These are phyloP conservation scores for Orbicella faveolata DNA, from an alignment of 64 coral and sea anemone genomes.

Conservation along the genomic window DNA sequence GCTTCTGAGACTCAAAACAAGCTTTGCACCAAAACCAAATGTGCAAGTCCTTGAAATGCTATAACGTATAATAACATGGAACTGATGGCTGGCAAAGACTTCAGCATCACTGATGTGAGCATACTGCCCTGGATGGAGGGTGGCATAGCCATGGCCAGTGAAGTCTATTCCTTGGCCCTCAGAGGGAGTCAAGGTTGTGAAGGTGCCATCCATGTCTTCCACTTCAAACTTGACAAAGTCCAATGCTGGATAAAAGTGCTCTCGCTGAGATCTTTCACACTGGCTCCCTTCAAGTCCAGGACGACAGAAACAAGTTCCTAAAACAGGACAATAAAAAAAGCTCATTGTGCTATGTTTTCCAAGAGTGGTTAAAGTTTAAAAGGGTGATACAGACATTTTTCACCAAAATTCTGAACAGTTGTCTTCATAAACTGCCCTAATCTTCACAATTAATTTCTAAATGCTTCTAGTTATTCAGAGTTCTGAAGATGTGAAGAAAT, in stretches of 20 bases:
- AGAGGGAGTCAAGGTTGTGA: constrained; percentile 16
- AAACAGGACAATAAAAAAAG: neutral
- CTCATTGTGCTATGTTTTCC: too few species aligned
- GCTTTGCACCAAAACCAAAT: neutral
- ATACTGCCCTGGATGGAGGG: neutral
- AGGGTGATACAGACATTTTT: too few species aligned
- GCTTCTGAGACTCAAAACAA: neutral
- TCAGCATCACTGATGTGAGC: constrained; percentile 32
- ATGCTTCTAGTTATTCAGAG: too few species aligned
- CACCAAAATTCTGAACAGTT: too few species aligned
- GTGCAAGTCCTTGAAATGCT: constrained; percentile 4
- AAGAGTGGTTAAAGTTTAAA: too few species aligned
- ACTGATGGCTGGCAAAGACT: constrained; percentile 33
- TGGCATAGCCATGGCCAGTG: constrained; percentile 65
- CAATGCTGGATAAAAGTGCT: constrained; percentile 70
- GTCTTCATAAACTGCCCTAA: too few species aligned
- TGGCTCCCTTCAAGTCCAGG: constrained; percentile 47
- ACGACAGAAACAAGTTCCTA: constrained; percentile 71
- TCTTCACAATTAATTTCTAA: too few species aligned
- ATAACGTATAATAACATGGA: constrained; percentile 65
- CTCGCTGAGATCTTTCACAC: constrained; percentile 40
- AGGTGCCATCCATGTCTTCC: constrained; percentile 50
- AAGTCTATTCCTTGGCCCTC: constrained; percentile 20
- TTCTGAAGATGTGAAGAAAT: too few species aligned
- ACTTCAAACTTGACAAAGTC: constrained; percentile 80